phyloP scores from a whole-genome alignment of 2,888 invertebrate species.

The Cylindroiulus punctatus region DNA sequence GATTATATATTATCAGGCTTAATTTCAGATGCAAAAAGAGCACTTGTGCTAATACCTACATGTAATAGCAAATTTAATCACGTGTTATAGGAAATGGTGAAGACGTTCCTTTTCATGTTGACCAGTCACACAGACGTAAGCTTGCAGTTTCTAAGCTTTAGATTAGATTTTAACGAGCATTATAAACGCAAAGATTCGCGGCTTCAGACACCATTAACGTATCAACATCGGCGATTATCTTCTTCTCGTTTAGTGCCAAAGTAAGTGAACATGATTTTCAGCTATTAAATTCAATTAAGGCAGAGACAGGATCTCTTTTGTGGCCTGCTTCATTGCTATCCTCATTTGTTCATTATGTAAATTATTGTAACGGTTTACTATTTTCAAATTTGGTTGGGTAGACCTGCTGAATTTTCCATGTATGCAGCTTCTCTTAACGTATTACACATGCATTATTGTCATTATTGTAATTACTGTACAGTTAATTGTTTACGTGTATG shows the following conservation, averaged over 20 bases:
- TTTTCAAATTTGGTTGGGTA: neutral
- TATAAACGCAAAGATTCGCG: slow-evolving; percentile 85
- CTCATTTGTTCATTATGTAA: neutral
- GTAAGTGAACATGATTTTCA: neutral
- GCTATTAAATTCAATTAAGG: too few relatives aligned
- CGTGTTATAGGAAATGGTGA: slow-evolving; percentile 78
- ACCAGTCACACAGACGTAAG: slow-evolving; percentile 84
- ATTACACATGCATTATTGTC: neutral
- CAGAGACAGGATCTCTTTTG: too few relatives aligned
- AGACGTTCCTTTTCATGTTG: slow-evolving; percentile 84
- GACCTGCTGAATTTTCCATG: neutral
- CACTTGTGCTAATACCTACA: neutral
- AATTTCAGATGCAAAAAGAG: neutral
- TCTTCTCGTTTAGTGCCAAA: slow-evolving; percentile 6
- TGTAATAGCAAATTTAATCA: neutral
- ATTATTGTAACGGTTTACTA: neutral
- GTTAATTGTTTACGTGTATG: neutral
- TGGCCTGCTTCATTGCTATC: neutral
- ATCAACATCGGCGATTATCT: slow-evolving; percentile 62
- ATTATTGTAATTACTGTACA: slow-evolving; percentile 12
- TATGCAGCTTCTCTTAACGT: neutral
- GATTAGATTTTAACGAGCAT: slow-evolving; percentile 94
- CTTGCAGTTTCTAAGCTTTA: slow-evolving; percentile 87
- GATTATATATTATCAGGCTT: neutral
- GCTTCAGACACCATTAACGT: slow-evolving; percentile 73